Evolutionary conservation across 2,113 vertebrate species (phyloP), one percentile per base, ranked within the genome.

Genomic region (Myiopsitta monachus): DNA sequence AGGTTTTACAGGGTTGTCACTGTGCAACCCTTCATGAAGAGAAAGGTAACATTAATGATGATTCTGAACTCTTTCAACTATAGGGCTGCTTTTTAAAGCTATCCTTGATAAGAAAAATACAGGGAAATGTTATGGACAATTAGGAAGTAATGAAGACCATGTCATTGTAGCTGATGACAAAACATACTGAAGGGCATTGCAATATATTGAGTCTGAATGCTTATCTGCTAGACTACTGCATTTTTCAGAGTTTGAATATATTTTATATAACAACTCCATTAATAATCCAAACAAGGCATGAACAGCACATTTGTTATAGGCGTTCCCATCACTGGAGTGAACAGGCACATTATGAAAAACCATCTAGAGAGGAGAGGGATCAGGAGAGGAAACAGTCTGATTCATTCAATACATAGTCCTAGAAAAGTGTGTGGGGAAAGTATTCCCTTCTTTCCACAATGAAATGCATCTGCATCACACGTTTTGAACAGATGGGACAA

Each of bases 91-190:
- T 96, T 96, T 67, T 44, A 90, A 88, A 94, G 52, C 26, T 55
- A 64, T 33, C 46, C 91, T 84, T 95, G 94, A 93, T 88, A 86
- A 88, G 87, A 74, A 90, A 93, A 94, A 91, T 73, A 88, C 1
- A 2, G 46, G n/a, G 49, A 84, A 92, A 89, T 77, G 39, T 82
- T 94, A 94, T 39, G 49, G 66, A 94, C 69, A 92, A 93, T 96
- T 96, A 94, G 28, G 43, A 94, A 88, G 33, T 83, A 96, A 95
- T 94, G 87, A 94, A 97, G 74, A 51, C 63, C 33, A 23, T 78
- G 31, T 87, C 62, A 92, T 62, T 94, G 85, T 39, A 90, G 49
- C 54, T 94, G 91, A 94, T 92, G 52, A 90, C 64, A 91, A 88
- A 88, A 88, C 61, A 72, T 77, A 72, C n/a, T 92, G 88, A 95